These are phyloP conservation scores for Sisyra terminalis DNA, from an alignment of 2,888 invertebrate species.

Conservation along the genomic window DNA sequence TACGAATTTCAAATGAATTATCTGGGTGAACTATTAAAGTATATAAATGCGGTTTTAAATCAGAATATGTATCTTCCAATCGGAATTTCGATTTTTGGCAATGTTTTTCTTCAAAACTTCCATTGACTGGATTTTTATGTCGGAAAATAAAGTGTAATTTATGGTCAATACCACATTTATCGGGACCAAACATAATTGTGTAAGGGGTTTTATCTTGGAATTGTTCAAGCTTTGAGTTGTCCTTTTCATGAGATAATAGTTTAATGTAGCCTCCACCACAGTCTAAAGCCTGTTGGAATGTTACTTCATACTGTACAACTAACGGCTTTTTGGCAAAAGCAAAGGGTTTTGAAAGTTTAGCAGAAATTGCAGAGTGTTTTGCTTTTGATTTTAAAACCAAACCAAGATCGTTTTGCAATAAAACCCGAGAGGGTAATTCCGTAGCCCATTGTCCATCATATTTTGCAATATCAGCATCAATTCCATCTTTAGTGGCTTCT, in stretches of 20 bases:
- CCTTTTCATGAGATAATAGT: conserved; percentile 58
- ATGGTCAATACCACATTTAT: conserved; percentile 94
- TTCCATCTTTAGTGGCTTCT: conserved; percentile 76
- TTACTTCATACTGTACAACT: conserved; percentile 87
- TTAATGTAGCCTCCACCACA: conserved; percentile 98
- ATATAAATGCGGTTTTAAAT: conserved; percentile 83
- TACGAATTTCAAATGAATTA: conserved; percentile 59
- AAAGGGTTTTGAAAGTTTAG: conserved; percentile 61
- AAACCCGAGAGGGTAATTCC: conserved; percentile 59
- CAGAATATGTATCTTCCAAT: conserved; percentile 74
- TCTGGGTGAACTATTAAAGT: conserved; percentile 63
- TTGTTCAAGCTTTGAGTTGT: conserved; percentile 52
- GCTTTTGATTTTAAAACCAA: conserved; percentile 87
- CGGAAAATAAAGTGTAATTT: conserved; percentile 90
- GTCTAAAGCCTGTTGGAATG: conserved; percentile 91
- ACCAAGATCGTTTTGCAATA: conserved; percentile 70
- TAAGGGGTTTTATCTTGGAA: conserved; percentile 95
- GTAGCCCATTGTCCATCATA: conserved; percentile 78
- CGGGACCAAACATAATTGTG: conserved; percentile 99
- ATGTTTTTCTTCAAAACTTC: conserved; percentile 84
- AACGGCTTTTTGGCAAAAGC: conserved; percentile 67
- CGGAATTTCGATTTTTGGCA: conserved; percentile 79
- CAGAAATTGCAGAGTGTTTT: conserved; percentile 87
- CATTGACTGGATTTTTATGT: conserved; percentile 86
- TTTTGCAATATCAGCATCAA: conserved; percentile 80